A percentile compares a stretch with the other conserved stretches of the same genome.
Conservation (phyloP, 2,113 vertebrate genomes). For the Corythornis madagascariensis region DNA sequence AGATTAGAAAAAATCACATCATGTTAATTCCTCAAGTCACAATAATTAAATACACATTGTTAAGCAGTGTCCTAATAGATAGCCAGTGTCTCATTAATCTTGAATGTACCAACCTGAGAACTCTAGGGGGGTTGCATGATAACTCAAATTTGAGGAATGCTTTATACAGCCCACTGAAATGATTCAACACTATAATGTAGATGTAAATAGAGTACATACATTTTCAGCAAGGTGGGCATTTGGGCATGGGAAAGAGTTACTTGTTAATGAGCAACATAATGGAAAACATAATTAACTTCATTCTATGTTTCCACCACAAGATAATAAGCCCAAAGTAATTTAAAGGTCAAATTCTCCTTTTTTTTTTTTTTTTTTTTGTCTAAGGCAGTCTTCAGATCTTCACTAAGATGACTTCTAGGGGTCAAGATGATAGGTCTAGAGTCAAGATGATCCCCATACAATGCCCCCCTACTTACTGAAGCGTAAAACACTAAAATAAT, state of each 20-base stretch:
- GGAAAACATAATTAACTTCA: not conserved
- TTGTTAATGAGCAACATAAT: not conserved
- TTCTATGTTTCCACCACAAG: not conserved
- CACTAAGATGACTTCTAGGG: not conserved
- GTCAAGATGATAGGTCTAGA: not conserved
- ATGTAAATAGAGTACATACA: not conserved
- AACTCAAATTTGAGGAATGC: constrained; percentile 44
- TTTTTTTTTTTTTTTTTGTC: not conserved
- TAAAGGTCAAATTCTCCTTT: not conserved
- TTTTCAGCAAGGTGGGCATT: not conserved
- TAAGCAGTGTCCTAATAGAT: constrained; percentile 53
- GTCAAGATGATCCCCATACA: not conserved
- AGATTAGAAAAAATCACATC: constrained; percentile 28
- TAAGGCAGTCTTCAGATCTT: not conserved
- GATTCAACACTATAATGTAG: not conserved
- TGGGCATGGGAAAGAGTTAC: not conserved
- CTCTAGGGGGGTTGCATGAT: constrained; percentile 19
- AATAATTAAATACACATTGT: constrained; percentile 67
- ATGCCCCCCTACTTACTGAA: not conserved
- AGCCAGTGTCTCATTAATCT: constrained; percentile 45
- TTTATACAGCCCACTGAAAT: not conserved
- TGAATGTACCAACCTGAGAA: constrained; percentile 43
- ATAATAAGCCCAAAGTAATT: not conserved
- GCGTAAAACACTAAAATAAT: not conserved
- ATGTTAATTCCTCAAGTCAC: constrained; percentile 64